Evolutionary conservation across 2,113 vertebrate genomes (phyloP), one percentile per base, ranked within the genome.

Genomic region (Bubalus kerabau): DNA sequence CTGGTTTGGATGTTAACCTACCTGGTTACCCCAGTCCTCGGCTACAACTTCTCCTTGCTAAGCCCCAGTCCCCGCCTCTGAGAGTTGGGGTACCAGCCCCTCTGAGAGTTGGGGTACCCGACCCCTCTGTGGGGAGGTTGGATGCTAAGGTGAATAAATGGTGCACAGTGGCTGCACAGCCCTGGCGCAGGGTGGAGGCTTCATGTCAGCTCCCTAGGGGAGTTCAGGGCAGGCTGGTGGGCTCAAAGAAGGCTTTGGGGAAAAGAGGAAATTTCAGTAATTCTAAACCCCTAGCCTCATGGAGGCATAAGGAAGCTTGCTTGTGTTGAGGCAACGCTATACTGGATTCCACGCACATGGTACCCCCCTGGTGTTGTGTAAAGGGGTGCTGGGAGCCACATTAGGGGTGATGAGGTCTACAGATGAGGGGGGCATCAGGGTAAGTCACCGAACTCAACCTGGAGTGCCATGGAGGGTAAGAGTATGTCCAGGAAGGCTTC

Each of bases 21-120:
- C 74, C 16, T 8, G n/a, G 30, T 32, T 46, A 32, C 36, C 36
- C 71, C 17, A 2, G 23, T 12, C 36, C 30, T 11, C 0, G 0
- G 40, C 7, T 78, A 15, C 74, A 16, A 28, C 43, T 48, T 78
- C 43, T 26, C 40, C 74, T 76, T 46, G 40, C 40, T 76, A 76
- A 76, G 71, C 40, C 12, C 12, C 13, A 36, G 14, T 48, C 1
- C 74, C 24, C 57, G 7, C 0, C 40, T 84, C 50, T 17, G 13
- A 43, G 43, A 64, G 30, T 5, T 5, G 9, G 36, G 17, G 13
- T 6, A 6, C 24, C 43, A 36, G 36, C 36, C 36, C 0, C 40
- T 84, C 50, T 17, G 13, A 43, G 43, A 64, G 30, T 5, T 5
- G 9, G 36, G 17, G 13, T 6, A 6, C 24, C 43, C 0, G 74